A percentile compares a stretch with the other conserved stretches of the same genome.
Conservation (phyloP, 64 coral and sea anemone species). For the Hydrozoanthus tunicans region DNA sequence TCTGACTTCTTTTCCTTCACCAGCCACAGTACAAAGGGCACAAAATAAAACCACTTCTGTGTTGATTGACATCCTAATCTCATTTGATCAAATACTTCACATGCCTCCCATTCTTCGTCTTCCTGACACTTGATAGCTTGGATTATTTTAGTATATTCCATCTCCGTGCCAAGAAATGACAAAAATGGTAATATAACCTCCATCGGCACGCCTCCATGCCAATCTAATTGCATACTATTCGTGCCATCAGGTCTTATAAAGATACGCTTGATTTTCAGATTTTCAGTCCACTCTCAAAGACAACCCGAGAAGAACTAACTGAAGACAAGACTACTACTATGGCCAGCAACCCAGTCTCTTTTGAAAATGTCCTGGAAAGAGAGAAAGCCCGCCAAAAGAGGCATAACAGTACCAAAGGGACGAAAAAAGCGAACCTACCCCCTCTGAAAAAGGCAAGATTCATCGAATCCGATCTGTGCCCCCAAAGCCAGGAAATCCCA, state of each 20-base stretch:
- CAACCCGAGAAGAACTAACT: too few relatives aligned
- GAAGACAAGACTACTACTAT: too few relatives aligned
- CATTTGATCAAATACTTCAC: slow-evolving; percentile 46
- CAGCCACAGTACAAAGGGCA: neutral
- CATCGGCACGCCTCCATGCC: too few relatives aligned
- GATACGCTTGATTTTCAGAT: slow-evolving; percentile 10
- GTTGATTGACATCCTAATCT: slow-evolving; percentile 26
- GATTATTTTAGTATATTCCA: slow-evolving; percentile 44
- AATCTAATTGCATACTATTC: too few relatives aligned
- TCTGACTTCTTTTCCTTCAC: slow-evolving; percentile 27
- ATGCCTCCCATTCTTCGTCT: slow-evolving; percentile 31
- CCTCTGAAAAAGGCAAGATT: neutral
- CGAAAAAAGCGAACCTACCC: neutral
- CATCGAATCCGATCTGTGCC: neutral
- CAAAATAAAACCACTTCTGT: too few relatives aligned
- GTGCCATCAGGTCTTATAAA: slow-evolving; percentile 48
- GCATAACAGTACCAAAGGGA: neutral
- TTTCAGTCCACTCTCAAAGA: neutral
- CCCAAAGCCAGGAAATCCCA: neutral
- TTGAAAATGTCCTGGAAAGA: neutral
- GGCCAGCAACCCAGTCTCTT: neutral
- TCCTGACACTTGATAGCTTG: slow-evolving; percentile 41
- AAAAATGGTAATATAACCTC: slow-evolving; percentile 1
- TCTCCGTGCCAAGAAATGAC: slow-evolving; percentile 26
- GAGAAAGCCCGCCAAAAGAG: neutral